Evolutionary conservation across 2,113 vertebrate species (phyloP), one percentile per base, ranked within the genome.

Genomic region (Brachypodius melanocephalos): DNA sequence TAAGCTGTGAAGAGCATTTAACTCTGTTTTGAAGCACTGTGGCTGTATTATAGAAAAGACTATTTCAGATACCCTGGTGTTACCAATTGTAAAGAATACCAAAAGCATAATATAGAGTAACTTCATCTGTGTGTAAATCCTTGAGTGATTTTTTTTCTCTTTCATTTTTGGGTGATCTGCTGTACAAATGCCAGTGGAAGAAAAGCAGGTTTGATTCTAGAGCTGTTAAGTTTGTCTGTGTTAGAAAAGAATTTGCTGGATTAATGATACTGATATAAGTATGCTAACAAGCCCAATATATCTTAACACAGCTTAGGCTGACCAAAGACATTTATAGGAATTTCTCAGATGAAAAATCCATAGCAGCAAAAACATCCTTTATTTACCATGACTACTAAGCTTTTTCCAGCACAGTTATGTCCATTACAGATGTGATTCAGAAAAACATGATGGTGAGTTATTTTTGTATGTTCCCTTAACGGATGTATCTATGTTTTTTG

Each of bases 301-400:
- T 90, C 71, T 90, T 90, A 69, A 79, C 26, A 34, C 31, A 45
- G 55, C 71, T 85, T 45, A 58, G 59, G 59, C 71, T 85, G 67
- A 88, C 85, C 82, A 69, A 69, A 83, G 90, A 88, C 88, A 83
- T 93, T 91, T 85, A 83, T 29, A 94, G 67, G 78, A 91, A 61
- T 76, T 90, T 85, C 82, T 90, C 59, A 76, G 72, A 90, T 94
- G 78, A 95, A 93, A 83, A 95, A 90, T 88, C 71, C 67, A 46
- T 85, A 90, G 92, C 75, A 88, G 90, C 75, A 76, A 91, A 93
- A 88, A 18, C 95, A 83, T 85, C 88, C 63, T 90, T 88, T 96
- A 79, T 95, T 95, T 94, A 93, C 95, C 71, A 49, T 90, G 90
- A 79, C 85, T 85, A 72, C 75, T 90, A 73, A 93, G 92, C 82